Evolutionary conservation across 2,888 invertebrate species (phyloP), one percentile per base, ranked within the genome.

Genomic region (Hirtodrosophila alboralis): DNA sequence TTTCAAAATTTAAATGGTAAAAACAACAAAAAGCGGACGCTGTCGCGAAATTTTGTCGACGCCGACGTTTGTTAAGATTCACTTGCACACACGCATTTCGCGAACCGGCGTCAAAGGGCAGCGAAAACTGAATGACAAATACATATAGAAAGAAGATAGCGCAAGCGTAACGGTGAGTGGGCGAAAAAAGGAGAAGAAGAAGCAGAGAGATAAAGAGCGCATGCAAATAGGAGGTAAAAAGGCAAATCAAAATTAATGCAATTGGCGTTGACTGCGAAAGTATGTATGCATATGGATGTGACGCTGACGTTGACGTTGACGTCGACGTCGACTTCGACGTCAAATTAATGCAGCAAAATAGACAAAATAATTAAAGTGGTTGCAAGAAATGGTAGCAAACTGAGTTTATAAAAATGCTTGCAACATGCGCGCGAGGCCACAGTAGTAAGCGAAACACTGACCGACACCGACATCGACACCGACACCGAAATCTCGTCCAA

Each of bases 331-430:
- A 43, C 49, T 37, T 30, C 45, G 53, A 28, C 58, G 72, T 67
- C 63, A 78, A 75, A 67, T 78, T 67, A 83, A 69, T 80, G 79
- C 73, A 74, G 56, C 71, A 66, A 85, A 85, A 62, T 80, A 75
- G 79, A 78, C 79, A 68, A 74, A 83, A 80, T 86, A 67, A 84
- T 79, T 67, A 73, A 75, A 69, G 73, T 57, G 63, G 60, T 67
- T 51, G 52, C 57, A 68, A 66, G 61, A 63, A 72, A 76, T 63
- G 57, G 65, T 44, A 54, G 60, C 65, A 65, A 43, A 56, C n/a
- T 67, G 65, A 81, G 81, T 86, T 81, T 86, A 81, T 81, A 81
- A 81, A 81, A 86, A 59, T 74, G 86, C 75, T 86, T 71, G 84
- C 81, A 77, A 86, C 71, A 76, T 69, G 71, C 86, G 86, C 80